Conservation (phyloP, 1,140 invertebrate species). For the Theocolax elegans region DNA sequence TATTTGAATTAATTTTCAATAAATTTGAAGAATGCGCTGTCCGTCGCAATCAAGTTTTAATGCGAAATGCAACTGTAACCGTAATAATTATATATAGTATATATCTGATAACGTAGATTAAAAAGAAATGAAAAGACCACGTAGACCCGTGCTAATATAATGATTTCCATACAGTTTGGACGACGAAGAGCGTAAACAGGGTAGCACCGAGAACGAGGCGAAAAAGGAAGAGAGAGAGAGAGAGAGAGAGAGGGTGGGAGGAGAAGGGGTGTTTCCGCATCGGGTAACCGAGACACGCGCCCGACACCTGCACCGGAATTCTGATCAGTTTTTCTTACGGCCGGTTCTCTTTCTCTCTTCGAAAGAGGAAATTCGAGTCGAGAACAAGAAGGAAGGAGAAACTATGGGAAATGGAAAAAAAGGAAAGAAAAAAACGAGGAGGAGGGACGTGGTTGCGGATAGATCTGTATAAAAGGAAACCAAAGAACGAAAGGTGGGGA, state of each 20-base stretch:
- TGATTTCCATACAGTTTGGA: conserved; percentile 21
- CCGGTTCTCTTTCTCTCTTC: neutral
- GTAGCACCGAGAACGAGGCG: conserved; percentile 24
- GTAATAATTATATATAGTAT: too few species aligned
- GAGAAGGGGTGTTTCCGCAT: conserved; percentile 46
- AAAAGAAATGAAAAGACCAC: conserved; percentile 6
- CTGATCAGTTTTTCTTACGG: conserved; percentile 60
- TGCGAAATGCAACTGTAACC: too few species aligned
- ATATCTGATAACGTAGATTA: too few species aligned
- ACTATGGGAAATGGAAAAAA: neutral
- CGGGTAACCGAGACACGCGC: conserved; percentile 59
- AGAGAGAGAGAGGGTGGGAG: conserved; percentile 13
- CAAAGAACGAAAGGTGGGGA: neutral
- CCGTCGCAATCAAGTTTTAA: too few species aligned
- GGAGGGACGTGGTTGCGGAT: neutral
- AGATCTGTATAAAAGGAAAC: conserved; percentile 24
- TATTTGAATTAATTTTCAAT: too few species aligned
- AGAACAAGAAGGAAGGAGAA: neutral
- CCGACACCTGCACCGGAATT: conserved; percentile 59
- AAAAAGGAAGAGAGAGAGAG: conserved; percentile 16
- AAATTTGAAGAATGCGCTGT: too few species aligned
- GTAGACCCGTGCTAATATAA: conserved; percentile 14
- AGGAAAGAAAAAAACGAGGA: neutral
- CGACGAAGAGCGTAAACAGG: neutral
- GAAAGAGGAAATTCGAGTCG: conserved; percentile 13